Base-by-base conservation (phyloP, 2,113 vertebrate genomes). In the Lamprotornis superbus region DNA sequence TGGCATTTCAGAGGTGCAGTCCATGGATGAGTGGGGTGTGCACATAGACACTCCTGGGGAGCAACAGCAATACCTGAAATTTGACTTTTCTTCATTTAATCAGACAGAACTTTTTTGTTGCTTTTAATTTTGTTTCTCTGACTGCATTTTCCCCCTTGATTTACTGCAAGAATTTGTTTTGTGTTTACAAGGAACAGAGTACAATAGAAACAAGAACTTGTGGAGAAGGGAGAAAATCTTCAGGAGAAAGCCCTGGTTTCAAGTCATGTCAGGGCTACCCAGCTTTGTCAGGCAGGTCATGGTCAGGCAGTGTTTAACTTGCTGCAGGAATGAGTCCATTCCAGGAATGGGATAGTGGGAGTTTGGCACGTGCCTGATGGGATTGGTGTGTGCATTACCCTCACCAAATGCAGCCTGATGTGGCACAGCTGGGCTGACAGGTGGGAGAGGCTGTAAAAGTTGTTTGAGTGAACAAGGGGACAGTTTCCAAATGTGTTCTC, bases 291-390 rank as follows among this genome's bases (percentile, higher is more conserved):
- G 33, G 25, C 37, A 57, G 47, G 12, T 67, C 1, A 0, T 40
- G 33, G 9, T 52, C 28, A 68, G 33, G 12, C n/a, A 65, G 6
- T 0, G 1, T 44, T 79, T 44, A 33, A 33, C 30, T 61, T 65
- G 28, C 24, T 78, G 39, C 20, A 5, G 14, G 42, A 87, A 35
- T 22, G 18, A 2, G 16, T 70, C 47, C 4, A 3, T 73, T 21
- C 12, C 37, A 78, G 52, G 31, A 21, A 75, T 4, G 55, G 50
- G 56, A 20, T 61, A 7, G 21, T 60, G 55, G 42, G 37, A 80
- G 11, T 67, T 49, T 53, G 44, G 12, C 35, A 9, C 1, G 2
- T 47, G 12, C 20, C 4, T 6, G 0, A 1, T 42, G 63, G 35
- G 40, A 60, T 37, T 31, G 44, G 5, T 57, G 47, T 57, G 57